Evolutionary conservation across 2,797 vertebrate genomes (phyloP).

Genomic region (Poecile montanus): DNA sequence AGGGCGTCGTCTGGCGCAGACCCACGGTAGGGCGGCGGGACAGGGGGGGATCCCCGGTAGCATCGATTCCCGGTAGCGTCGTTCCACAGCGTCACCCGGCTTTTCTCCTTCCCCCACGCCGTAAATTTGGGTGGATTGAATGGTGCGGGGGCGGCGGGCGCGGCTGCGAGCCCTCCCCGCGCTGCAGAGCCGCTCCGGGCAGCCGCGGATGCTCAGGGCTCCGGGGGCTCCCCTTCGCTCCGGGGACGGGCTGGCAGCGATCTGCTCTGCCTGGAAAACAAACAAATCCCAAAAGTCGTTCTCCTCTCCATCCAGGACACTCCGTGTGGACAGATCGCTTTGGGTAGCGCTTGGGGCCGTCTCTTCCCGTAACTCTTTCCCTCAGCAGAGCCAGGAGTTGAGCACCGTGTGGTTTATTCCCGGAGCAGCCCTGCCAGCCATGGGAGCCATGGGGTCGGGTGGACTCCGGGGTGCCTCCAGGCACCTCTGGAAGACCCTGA

Average conservation of each 20-base stretch:
- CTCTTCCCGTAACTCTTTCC: neutral
- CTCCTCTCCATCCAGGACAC: rapidly evolving
- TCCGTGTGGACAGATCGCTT: rapidly evolving
- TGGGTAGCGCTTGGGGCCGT: neutral
- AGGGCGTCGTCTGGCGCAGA: constrained; percentile 88
- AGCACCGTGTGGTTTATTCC: neutral
- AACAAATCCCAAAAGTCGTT: rapidly evolving
- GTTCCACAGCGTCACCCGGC: neutral
- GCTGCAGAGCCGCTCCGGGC: neutral
- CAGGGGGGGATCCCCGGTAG: neutral
- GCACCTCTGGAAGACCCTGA: neutral
- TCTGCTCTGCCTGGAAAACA: neutral
- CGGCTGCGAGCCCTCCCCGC: neutral
- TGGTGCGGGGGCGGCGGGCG: neutral
- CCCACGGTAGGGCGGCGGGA: constrained; percentile 74
- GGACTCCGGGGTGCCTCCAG: neutral
- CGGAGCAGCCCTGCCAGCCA: neutral
- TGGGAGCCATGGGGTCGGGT: neutral
- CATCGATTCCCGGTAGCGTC: neutral
- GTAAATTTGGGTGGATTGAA: neutral
- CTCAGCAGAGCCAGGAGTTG: neutral
- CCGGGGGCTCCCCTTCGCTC: neutral
- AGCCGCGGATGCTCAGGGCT: rapidly evolving
- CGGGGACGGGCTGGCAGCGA: neutral
- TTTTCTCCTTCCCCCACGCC: no score